Base-by-base conservation (phyloP, 2,888 invertebrate species). In the Cheilosia vernalis region DNA sequence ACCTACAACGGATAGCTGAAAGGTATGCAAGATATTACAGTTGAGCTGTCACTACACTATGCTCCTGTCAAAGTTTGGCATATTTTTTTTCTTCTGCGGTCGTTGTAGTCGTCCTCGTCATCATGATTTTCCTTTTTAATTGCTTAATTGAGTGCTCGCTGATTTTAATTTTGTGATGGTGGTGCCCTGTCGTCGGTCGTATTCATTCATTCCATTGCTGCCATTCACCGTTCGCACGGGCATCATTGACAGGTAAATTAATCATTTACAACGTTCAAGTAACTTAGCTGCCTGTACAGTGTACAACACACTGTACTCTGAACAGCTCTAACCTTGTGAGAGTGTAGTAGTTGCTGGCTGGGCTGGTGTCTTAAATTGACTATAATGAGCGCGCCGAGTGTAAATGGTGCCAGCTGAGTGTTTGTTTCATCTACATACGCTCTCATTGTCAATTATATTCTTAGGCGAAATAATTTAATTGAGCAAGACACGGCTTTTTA, bases 201-300 rank as follows among this genome's bases (percentile, higher is more conserved):
- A 27, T 47, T 56, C 40, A 33, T 40, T 21, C 47, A 19, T 53
- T 40, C 37, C 49, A 27, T 6, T 27, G 7, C 49, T 63, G 61
- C 27, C 37, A 61, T 72, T 72, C 42, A 17, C 17, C 49, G 13
- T 76, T 66, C 58, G 37, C 64, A 79, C 64, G n/a, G 74, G 60
- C 69, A 70, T 79, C 74, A 15, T 84, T 84, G 84, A 74, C 84
- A 84, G 81, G 85, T 85, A 81, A 85, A 85, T 81, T 81, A 85
- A 81, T 85, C 76, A 81, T 76, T 84, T 80, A 42, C 60, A 80
- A 76, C 72, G 76, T 44, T 84, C 47, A 80, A 85, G 64, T 85
- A 70, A 81, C 85, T 76, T 37, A 64, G 49, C 76, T 61, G 53
- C 24, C 49, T 37, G 13, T 37, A n/a, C n/a, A n/a, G n/a, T n/a